Conservation (phyloP, 2,113 vertebrate species). For the Eclectus roratus region DNA sequence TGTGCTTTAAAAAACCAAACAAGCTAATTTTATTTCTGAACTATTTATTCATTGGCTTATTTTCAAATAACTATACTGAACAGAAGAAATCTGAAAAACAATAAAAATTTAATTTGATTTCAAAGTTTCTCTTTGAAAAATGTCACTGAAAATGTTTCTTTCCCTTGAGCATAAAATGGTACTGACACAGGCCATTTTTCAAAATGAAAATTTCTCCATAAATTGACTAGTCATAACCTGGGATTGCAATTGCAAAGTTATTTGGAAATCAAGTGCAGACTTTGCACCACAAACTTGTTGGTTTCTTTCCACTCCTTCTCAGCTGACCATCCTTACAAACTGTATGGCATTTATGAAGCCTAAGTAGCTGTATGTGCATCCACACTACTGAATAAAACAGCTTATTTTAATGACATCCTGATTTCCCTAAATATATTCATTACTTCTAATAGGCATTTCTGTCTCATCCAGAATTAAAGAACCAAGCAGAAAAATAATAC, state of each 20-base stretch:
- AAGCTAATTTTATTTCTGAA: neutral
- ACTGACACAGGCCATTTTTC: neutral
- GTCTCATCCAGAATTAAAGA: neutral
- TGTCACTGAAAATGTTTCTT: neutral
- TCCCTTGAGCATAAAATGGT: neutral
- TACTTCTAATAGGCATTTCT: neutral
- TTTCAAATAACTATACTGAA: neutral
- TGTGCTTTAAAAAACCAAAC: neutral
- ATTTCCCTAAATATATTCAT: neutral
- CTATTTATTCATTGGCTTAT: neutral
- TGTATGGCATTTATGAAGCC: neutral
- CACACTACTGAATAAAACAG: neutral
- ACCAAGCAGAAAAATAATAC: neutral
- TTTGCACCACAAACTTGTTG: neutral
- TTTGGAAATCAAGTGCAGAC: neutral
- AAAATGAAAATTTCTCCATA: neutral
- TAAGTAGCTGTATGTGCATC: neutral
- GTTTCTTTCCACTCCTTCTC: neutral
- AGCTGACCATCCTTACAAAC: neutral
- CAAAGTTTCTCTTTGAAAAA: neutral
- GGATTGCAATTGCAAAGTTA: neutral
- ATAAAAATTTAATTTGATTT: neutral
- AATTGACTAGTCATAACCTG: neutral
- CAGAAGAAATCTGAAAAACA: neutral
- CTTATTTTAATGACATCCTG: neutral